Base-by-base conservation (phyloP, 2,113 vertebrate genomes). In the Silurus meridionalis region DNA sequence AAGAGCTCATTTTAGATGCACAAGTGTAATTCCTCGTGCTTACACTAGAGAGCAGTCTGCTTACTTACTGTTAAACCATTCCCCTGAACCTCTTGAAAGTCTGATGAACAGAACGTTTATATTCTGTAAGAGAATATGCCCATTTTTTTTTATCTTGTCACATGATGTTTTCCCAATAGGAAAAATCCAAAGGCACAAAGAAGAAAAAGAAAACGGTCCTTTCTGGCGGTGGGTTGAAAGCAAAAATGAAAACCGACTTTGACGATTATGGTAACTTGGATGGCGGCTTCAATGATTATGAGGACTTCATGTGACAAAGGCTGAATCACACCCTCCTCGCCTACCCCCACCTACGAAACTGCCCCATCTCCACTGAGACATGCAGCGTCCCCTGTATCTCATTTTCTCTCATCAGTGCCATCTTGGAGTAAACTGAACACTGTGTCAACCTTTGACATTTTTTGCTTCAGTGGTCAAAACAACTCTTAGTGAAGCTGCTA, bases 241-340 rank as follows among this genome's bases (percentile, higher is more conserved):
- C 97, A 52, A 97, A 97, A 0, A 92, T 97, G 96, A 97, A 96
- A 93, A 96, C 98, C 0, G 97, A 98, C 90, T 94, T 99, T 90
- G 96, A 93, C 37, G 98, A 98, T 89, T 99, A 98, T 23, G 96
- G 96, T 17, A 95, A 94, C 61, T 96, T 97, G 10, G 97, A 97
- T 3, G 97, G 96, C 15, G 97, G 96, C 84, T 99, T 97, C 64
- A 96, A 95, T 92, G 98, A 99, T 88, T 99, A 95, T 46, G 98
- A 99, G 93, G 97, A 99, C 94, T 99, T 99, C 95, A 99, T 99
- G 98, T 99, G 97, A 99, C 96, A 89, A 87, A 90, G 92, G 93
- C 92, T 92, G 15, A 90, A 93, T 90, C 87, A 88, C 91, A 86
- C 81, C 58, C 88, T 17, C 19, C 25, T 64, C 6, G 6, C 17